Evolutionary conservation across 92 coral and sea anemone genomes (phyloP).

Genomic region (Porites divaricata): DNA sequence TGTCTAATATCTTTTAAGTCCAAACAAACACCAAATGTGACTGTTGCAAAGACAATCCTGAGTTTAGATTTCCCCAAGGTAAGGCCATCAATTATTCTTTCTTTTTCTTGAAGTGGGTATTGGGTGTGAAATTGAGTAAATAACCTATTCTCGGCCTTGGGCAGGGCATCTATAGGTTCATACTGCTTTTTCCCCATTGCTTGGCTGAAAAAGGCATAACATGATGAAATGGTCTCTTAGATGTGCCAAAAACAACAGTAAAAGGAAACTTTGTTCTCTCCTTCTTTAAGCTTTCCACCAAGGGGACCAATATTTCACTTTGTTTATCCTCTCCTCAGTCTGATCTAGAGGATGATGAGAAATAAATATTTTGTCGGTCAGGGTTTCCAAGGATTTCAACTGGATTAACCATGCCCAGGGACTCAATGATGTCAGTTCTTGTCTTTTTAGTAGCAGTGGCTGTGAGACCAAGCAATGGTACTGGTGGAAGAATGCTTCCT

Average conservation of each 20-base stretch:
- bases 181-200: slow-evolving; percentile 30
- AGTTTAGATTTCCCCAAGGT: slow-evolving; percentile 49
- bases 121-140: too few species aligned
- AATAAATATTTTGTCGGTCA: slow-evolving; percentile 57
- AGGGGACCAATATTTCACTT: slow-evolving; percentile 40
- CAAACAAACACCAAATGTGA: slow-evolving; percentile 61
- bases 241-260: slow-evolving; percentile 67
- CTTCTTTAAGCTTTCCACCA: slow-evolving; percentile 38
- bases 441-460: slow-evolving; percentile 57
- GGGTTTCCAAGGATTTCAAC: slow-evolving; percentile 53
- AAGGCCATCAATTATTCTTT: slow-evolving; percentile 31
- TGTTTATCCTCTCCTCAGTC: slow-evolving; percentile 57
- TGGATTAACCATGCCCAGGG: slow-evolving; percentile 60
- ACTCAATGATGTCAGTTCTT: slow-evolving; percentile 1
- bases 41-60: slow-evolving; percentile 73
- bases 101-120: too few species aligned
- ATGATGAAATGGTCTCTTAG: slow-evolving; percentile 52
- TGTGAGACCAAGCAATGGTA: slow-evolving; percentile 54
- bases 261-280: slow-evolving; percentile 59
- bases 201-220: slow-evolving; percentile 52
- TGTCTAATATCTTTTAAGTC: slow-evolving; percentile 52
- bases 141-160: too few species aligned
- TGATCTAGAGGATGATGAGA: slow-evolving; percentile 47
- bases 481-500: slow-evolving; percentile 26
- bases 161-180: too few species aligned